A percentile compares a stretch with the other conserved stretches of the same genome.
phyloP scores from a whole-genome alignment of 2,113 vertebrate species.

The Pluvianellus socialis region DNA sequence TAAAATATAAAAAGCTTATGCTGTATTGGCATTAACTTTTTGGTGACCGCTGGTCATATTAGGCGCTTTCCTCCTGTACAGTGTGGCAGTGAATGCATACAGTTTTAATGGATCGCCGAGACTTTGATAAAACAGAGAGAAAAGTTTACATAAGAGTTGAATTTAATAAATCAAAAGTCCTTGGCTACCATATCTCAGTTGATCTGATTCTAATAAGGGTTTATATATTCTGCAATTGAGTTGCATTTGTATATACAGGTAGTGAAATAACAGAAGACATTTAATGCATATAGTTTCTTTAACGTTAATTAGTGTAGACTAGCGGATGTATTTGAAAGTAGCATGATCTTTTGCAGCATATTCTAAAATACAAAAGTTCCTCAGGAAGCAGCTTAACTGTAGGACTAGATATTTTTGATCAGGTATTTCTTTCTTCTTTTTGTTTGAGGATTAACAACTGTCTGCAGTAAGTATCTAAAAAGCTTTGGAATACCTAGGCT shows the following conservation, averaged over 20 bases:
- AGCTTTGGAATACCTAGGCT: neutral
- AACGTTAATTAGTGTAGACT: neutral
- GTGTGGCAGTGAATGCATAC: neutral
- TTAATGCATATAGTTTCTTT: neutral
- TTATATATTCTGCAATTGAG: neutral
- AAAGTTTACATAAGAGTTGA: neutral
- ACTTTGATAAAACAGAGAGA: neutral
- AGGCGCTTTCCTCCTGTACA: neutral
- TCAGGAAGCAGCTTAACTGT: neutral
- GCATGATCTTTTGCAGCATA: neutral
- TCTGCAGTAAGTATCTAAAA: neutral
- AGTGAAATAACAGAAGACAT: neutral
- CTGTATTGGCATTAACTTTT: neutral
- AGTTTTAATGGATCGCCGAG: neutral
- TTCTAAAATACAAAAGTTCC: neutral
- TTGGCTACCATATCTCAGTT: neutral
- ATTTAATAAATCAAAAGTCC: neutral
- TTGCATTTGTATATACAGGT: neutral
- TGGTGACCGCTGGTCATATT: neutral
- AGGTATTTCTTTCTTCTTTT: neutral
- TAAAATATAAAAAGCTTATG: neutral
- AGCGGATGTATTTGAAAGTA: neutral
- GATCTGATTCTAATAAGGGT: neutral
- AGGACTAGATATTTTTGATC: neutral
- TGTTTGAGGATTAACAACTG: neutral